Conservation (phyloP, 2,113 vertebrate genomes). For the Burhinus bistriatus region DNA sequence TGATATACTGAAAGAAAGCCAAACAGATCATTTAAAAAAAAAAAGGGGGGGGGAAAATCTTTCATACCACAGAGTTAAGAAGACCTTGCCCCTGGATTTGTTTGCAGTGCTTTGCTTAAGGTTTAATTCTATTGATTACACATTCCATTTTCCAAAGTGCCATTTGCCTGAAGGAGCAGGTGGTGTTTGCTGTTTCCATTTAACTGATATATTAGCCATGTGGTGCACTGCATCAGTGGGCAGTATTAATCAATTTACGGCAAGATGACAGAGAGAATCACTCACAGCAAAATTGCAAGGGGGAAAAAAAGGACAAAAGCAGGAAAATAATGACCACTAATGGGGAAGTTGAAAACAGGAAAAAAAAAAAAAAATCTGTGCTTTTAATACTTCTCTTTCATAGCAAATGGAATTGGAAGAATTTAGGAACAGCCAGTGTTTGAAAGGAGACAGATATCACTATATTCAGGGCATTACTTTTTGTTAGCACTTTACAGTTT, state of each 20-base stretch:
- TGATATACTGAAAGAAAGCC: background rate
- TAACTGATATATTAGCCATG: constrained; percentile 88
- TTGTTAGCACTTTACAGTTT: background rate
- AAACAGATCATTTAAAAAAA: background rate
- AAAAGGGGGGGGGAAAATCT: too few species aligned
- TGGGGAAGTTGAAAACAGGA: constrained; percentile 41
- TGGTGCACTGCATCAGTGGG: constrained; percentile 82
- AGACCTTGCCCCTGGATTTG: constrained; percentile 73
- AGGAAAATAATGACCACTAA: constrained; percentile 73
- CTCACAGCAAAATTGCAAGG: constrained; percentile 76
- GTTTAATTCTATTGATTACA: constrained; percentile 87
- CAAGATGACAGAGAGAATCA: constrained; percentile 84
- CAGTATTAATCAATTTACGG: constrained; percentile 83
- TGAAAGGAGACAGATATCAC: constrained; percentile 33
- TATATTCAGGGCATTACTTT: background rate
- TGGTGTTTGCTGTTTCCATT: constrained; percentile 87
- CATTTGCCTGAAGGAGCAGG: constrained; percentile 86
- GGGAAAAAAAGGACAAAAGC: constrained; percentile 68
- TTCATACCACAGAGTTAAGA: constrained; percentile 63
- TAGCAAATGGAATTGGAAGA: constrained; percentile 55
- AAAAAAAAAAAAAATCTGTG: background rate
- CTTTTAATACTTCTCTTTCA: constrained; percentile 52
- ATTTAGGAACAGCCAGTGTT: constrained; percentile 27
- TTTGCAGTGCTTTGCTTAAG: constrained; percentile 77
- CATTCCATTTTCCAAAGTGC: constrained; percentile 86